Conservation (phyloP, 1,140 invertebrate genomes). For the Ceratitis capitata region DNA sequence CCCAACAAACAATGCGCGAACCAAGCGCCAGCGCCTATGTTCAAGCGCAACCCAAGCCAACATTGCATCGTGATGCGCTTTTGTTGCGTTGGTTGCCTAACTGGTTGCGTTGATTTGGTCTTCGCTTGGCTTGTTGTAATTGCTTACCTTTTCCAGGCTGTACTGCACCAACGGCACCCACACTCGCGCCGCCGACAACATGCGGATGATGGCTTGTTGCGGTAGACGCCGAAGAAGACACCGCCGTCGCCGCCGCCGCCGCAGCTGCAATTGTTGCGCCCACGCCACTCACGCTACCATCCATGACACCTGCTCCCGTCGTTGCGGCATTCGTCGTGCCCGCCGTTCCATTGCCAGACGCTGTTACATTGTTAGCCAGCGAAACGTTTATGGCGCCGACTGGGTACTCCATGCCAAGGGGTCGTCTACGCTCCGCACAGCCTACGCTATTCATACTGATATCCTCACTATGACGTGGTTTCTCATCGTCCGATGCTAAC, state of each 20-base stretch:
- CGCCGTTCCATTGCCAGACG: not conserved
- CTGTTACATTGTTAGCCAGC: not conserved
- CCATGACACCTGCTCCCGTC: conserved; percentile 4
- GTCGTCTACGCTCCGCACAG: not conserved
- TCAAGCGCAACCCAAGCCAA: not conserved
- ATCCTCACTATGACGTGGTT: conserved; percentile 73
- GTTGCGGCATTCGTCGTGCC: not conserved
- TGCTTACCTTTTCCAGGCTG: conserved; percentile 26
- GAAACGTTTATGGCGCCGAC: conserved; percentile 11
- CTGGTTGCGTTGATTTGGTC: not conserved
- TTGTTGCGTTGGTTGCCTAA: not conserved
- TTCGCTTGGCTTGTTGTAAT: not conserved
- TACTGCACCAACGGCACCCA: conserved; percentile 37
- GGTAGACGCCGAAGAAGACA: not conserved
- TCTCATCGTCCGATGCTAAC: conserved; percentile 81
- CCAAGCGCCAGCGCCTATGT: not conserved
- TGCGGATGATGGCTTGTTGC: not conserved
- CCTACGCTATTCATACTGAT: conserved; percentile 46
- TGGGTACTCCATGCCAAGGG: not conserved
- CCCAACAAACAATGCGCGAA: not conserved
- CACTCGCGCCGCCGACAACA: conserved; percentile 17
- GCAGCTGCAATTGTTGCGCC: conserved; percentile 39
- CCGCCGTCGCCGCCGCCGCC: not conserved
- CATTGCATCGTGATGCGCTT: not conserved
- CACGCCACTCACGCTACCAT: conserved; percentile 15